Evolutionary conservation across 2,888 invertebrate species (phyloP).

Genomic region (Rotaria macrura): DNA sequence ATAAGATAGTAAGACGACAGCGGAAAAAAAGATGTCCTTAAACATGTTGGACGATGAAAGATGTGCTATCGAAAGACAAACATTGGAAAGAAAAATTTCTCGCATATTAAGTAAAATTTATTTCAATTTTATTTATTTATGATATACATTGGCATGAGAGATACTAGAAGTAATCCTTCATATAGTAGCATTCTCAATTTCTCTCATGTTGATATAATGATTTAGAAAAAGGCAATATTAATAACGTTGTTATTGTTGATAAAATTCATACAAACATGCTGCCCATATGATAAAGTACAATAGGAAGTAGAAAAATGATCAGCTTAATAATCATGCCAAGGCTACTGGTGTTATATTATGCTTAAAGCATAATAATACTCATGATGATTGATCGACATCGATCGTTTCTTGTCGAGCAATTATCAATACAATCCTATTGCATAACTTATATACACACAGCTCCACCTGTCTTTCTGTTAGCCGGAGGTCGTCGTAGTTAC

Average conservation of each 20-base stretch:
- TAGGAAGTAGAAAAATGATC: background rate
- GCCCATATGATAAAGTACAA: background rate
- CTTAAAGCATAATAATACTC: background rate
- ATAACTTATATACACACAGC: background rate
- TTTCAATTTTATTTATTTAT: background rate
- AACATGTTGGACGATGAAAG: background rate
- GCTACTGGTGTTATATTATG: background rate
- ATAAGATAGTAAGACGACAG: background rate
- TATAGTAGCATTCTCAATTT: background rate
- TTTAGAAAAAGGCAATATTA: background rate
- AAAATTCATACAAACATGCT: background rate
- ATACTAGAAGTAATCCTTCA: background rate
- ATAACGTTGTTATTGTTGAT: background rate
- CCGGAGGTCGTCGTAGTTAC: background rate
- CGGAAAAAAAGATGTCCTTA: background rate
- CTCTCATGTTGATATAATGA: background rate
- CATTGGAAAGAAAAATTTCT: background rate
- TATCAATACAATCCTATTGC: background rate
- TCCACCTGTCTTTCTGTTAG: background rate
- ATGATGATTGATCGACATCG: slow-evolving; percentile 3
- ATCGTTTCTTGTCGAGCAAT: background rate
- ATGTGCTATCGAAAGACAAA: background rate
- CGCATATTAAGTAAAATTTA: no score
- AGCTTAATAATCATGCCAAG: background rate
- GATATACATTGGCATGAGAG: background rate